These are phyloP conservation scores for Salvator merianae DNA, from an alignment of 2,113 vertebrate species.

Conservation along the genomic window DNA sequence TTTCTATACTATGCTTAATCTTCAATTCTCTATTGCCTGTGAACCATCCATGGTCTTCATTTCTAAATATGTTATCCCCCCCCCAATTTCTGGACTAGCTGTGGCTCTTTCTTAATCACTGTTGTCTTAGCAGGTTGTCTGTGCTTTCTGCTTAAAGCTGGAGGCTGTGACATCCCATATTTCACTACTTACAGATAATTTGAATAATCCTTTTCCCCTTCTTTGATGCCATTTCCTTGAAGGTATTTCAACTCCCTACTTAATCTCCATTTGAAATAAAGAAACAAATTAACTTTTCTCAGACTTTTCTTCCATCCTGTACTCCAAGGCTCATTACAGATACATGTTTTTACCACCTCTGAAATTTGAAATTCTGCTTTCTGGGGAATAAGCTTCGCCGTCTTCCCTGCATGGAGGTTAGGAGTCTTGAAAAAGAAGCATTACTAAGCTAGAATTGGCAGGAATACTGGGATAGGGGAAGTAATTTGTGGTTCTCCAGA, in stretches of 20 bases:
- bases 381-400: rapidly evolving
- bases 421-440: not conserved
- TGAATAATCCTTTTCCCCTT: constrained; percentile 60
- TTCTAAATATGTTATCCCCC: not conserved
- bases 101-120: constrained; percentile 50
- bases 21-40: not conserved
- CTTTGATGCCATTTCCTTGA: constrained; percentile 67
- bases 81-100: not conserved
- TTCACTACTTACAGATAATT: constrained; percentile 61
- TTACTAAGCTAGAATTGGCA: rapidly evolving
- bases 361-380: not conserved
- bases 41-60: not conserved
- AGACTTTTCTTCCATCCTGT: constrained; percentile 23
- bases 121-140: constrained; percentile 48
- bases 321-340: constrained; percentile 25
- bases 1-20: not conserved
- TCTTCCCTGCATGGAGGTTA: too few relatives aligned
- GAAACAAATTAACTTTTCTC: constrained; percentile 32
- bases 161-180: constrained; percentile 51
- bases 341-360: constrained; percentile 15
- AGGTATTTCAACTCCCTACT: constrained; percentile 57
- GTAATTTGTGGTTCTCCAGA: not conserved
- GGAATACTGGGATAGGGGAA: not conserved
- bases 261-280: constrained; percentile 52
- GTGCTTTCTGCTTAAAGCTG: constrained; percentile 53